Conservation (phyloP, 2,888 invertebrate species). For the Autographa gamma region DNA sequence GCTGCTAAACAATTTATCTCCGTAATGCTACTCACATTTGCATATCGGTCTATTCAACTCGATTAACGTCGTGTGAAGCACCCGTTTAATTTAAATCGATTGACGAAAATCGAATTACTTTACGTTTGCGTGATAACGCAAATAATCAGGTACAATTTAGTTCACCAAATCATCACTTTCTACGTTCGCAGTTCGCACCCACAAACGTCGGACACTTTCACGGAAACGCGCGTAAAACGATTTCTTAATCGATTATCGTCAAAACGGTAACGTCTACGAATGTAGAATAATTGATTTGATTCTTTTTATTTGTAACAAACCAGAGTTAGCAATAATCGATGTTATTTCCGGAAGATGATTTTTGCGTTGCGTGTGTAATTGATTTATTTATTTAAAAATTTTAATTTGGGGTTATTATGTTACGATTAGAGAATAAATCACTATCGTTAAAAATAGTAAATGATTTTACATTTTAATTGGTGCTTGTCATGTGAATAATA, state of each 20-base stretch:
- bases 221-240: conserved; percentile 81
- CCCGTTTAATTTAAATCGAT: conserved; percentile 24
- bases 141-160: conserved; percentile 52
- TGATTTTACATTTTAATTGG: no score
- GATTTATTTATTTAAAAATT: conserved; percentile 8
- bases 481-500: conserved; percentile 4
- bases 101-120: conserved; percentile 37
- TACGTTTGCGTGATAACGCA: conserved; percentile 45
- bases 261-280: conserved; percentile 82
- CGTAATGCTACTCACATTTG: conserved; percentile 31
- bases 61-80: conserved; percentile 41
- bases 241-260: conserved; percentile 81
- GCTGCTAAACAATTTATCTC: conserved; percentile 46
- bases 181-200: conserved; percentile 69
- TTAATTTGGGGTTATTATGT: neutral
- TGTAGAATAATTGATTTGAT: conserved; percentile 79
- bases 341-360: conserved; percentile 10
- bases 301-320: conserved; percentile 57
- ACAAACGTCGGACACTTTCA: conserved; percentile 79
- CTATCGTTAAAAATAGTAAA: no score
- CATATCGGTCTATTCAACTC: conserved; percentile 50
- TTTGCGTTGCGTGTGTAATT: conserved; percentile 7
- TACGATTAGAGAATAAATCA: neutral
- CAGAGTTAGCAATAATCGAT: conserved; percentile 48
- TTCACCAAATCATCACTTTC: conserved; percentile 74